Base-by-base conservation (phyloP, 1,140 invertebrate genomes). In the Lineus longissimus region DNA sequence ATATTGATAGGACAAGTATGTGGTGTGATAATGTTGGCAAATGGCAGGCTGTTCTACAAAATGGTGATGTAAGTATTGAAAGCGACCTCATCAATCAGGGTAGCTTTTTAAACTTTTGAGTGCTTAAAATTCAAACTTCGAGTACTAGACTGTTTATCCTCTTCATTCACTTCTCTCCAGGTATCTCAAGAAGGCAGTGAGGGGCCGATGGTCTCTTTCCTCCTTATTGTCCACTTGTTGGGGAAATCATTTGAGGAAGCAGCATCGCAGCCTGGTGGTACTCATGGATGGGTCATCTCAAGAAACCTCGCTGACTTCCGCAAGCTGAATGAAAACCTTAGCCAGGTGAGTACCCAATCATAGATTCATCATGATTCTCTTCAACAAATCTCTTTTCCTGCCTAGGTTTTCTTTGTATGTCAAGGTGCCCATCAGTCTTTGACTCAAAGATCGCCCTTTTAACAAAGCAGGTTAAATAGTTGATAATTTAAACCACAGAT, bases 11-110 rank as follows among this genome's bases (percentile, higher is more conserved):
- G 40, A 94, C 92, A 0, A 90, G 93, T 81, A 87, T 88, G 55
- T 95, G 93, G 93, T 90, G 89, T 1, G 90, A 93, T 69, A 90
- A 94, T 78, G 83, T 94, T 60, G 92, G 92, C 23, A 85, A 86
- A 62, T 95, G 92, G 93, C 86, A 88, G 66, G 91, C 91, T 7
- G 86, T 88, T 55, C 88, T 94, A 6, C 88, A 92, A 76, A 90
- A 87, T 70, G 89, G 90, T 15, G 89, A 92, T 82, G 89, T 92
- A 80, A 45, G 59, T 59, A 41, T 15, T 19, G n/a, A 36, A 11
- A 1, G 36, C 31, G 55, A 54, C 31, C 40, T 55, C 17, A 4
- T 7, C 7, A 19, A 13, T n/a, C n/a, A n/a, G n/a, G n/a, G n/a
- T n/a, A n/a, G n/a, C n/a, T n/a, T n/a, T n/a, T n/a, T n/a, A n/a